Base-by-base conservation (phyloP, 92 coral and sea anemone genomes). In the Phenganax subtilis region DNA sequence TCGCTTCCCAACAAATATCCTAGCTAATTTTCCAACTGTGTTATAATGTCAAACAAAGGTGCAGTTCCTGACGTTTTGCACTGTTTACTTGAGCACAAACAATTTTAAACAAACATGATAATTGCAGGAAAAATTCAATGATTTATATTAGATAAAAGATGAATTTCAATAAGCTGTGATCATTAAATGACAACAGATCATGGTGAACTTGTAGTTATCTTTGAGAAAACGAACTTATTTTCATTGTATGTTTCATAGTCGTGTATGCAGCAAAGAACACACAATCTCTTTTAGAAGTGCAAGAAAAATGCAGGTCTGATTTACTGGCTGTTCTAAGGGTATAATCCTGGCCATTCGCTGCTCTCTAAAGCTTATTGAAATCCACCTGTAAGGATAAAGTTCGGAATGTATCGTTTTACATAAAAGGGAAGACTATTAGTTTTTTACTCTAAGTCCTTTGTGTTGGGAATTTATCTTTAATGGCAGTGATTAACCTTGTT, bases 401-500 rank as follows among this genome's bases (percentile, higher is more conserved):
- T 66, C 10, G 73, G 1, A 51, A 68, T 37, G 47, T 37, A 37
- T 37, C 47, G 47, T 2, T 37, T 37, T 37, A 37, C 47, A 20
- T 5, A 37, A 37, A 37, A 37, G 5, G 47, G 5, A 37, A 68
- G 14, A 6, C 70, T 17, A 20, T 25, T 7, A 16, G 27, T 64
- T 64, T 64, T 64, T 61, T 14, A 10, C 7, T 44, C 10, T 17
- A 17, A n/a, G 37, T 11, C 12, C 70, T 20, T 17, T 64, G 11
- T 64, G 10, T 64, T 64, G 70, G 30, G 9, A 64, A 64, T 20
- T 0, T 64, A 37, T 64, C 30, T 64, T 64, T 68, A 64, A 68
- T 68, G 73, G 54, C 12, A 14, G 73, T 27, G 73, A 68, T 68
- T 68, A 68, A 68, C 73, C 73, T 68, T 68, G 73, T 30, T 68